Evolutionary conservation across 1,140 invertebrate genomes (phyloP), one percentile per base, ranked within the genome.

Genomic region (Oedothorax gibbosus): DNA sequence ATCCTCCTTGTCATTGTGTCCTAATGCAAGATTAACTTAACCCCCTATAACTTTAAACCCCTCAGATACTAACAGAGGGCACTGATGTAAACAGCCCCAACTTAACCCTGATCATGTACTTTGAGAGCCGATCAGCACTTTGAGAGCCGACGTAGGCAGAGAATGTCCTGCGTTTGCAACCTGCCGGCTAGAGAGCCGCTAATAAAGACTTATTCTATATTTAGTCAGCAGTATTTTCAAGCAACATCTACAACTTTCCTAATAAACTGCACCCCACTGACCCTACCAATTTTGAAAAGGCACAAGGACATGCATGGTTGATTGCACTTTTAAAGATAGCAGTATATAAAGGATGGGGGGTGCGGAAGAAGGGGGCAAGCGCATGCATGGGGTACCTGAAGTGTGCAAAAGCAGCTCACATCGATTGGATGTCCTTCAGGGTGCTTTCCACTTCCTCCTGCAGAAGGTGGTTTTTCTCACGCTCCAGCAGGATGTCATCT

Each of bases 391-490:
- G 14, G n/a, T n/a, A 14, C 35, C 76, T 54, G 60, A 64, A 49
- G 60, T 62, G n/a, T 54, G 50, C 60, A 51, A 51, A 66, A 49
- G 64, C 51, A 79, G 62, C 83, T 94, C 96, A 98, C 96, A 98
- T 98, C 92, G 98, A 98, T 93, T 99, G 97, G 92, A 99, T 98
- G 93, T 99, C 97, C 93, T 98, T 96, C 92, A 99, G 94, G 89
- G 98, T 99, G 89, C 96, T 94, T 92, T 99, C 98, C 96, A 99
- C 99, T 91, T 99, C 98, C 91, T 98, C 96, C 91, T 97, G 95
- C 88, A 99, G 94, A 90, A 96, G 92, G 94, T 97, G 98, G 93
- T 97, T 98, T 93, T 97, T 97, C 92, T 96, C 95, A 92, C 96
- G 96, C 93, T 98, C 97, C 89, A 93, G 92, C 90, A 97, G 92